Evolutionary conservation across 2,797 vertebrate genomes (phyloP), one percentile per base, ranked within the genome.

Genomic region (Myripristis murdjan): DNA sequence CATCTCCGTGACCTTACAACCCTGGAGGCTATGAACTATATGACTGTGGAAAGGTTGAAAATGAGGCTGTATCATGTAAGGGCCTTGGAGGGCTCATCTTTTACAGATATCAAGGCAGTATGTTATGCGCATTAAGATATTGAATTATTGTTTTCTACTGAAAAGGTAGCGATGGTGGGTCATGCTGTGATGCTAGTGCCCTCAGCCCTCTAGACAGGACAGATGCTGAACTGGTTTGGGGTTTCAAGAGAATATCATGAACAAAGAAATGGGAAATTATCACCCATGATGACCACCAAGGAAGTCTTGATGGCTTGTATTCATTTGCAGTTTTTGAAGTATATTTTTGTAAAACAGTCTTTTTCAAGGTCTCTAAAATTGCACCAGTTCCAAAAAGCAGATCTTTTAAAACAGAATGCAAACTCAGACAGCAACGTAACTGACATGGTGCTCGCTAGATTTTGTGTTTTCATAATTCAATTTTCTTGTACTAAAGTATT

Each of bases 401-500:
- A 79, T 79, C 35, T 82, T 81, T 79, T 61, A 10, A 73, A 77
- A 54, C 61, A n/a, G 75, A 84, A 80, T 75, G 63, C 80, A 80
- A 78, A 83, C 68, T 72, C 54, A 41, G 31, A 22, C 35, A 15
- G 22, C 11, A 55, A 44, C 57, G 56, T 67, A 73, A 75, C 35
- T 72, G 52, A 87, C 68, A 69, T 64, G 96, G 96, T 97, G 96
- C 97, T 98, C 43, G 57, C 79, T 84, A 20, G 91, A 92, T 93
- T 95, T 95, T 91, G 89, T 91, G 94, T 94, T 95, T 95, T 96
- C 73, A 91, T 95, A 96, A 93, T 37, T 93, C 90, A 88, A 87
- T 70, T 95, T 96, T 94, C 95, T 94, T 93, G 92, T 81, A 84
- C 90, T 93, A 89, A 91, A 93, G 93, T 94, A 91, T 3, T 79